Conservation (phyloP, 2,797 vertebrate species). For the Knipowitschia caucasica region DNA sequence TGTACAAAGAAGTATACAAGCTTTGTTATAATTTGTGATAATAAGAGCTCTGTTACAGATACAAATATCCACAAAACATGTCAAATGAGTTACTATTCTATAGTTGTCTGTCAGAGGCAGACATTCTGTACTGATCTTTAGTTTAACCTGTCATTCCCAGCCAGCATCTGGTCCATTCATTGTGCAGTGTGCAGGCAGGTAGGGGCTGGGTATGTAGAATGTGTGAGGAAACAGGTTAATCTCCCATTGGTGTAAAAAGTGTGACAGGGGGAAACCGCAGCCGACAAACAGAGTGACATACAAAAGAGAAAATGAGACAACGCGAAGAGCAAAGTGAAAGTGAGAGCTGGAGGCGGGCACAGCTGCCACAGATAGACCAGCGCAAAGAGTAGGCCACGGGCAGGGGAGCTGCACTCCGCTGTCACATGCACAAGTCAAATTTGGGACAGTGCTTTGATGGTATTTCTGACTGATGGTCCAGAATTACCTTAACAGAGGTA, state of each 20-base stretch:
- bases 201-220: slow-evolving; percentile 32
- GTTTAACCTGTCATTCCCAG: background rate
- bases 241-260: slow-evolving; percentile 33
- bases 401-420: slow-evolving; percentile 50
- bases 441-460: slow-evolving; percentile 49
- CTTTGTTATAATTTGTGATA: background rate
- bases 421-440: slow-evolving; percentile 48
- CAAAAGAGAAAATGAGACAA: slow-evolving; percentile 15
- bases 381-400: slow-evolving; percentile 38
- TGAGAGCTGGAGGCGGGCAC: slow-evolving; percentile 29
- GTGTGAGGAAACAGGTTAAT: slow-evolving; percentile 41
- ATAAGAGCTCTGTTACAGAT: no score
- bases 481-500: slow-evolving; percentile 41
- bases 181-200: slow-evolving; percentile 12
- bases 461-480: slow-evolving; percentile 46
- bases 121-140: background rate
- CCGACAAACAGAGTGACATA: slow-evolving; percentile 26
- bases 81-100: background rate
- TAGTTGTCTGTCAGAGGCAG: background rate
- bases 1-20: background rate
- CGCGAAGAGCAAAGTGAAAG: slow-evolving; percentile 17
- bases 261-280: slow-evolving; percentile 10
- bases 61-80: no score
- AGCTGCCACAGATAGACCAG: slow-evolving; percentile 41
- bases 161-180: slow-evolving; percentile 1